Evolutionary conservation across 2,797 vertebrate species (phyloP), one percentile per base, ranked within the genome.

Genomic region (Phrynocephalus forsythii): DNA sequence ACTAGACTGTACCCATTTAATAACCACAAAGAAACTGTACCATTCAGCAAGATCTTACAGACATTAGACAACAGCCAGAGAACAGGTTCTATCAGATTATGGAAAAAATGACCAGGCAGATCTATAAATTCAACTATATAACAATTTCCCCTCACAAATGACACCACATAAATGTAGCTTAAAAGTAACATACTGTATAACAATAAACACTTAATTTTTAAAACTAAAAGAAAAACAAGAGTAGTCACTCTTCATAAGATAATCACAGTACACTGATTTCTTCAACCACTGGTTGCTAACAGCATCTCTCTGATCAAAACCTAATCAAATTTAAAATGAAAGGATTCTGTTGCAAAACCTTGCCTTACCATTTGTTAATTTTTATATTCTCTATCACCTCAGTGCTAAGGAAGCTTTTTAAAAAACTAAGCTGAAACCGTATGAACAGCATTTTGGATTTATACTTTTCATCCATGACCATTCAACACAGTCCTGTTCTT

Each of bases 1-100:
- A 95, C 96, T 94, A 97, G 96, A 97, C 97, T 95, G 93, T 91
- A 94, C 91, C 96, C 96, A 97, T 96, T 97, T 97, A 96, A 95
- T 94, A 96, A 97, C 97, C 97, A 89, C 97, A 97, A 44, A 95
- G 94, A 91, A 96, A 97, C 94, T 8, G 92, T 93, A 95, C 95
- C 94, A 94, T 95, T 97, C 97, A 97, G 97, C 96, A 96, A 94
- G 96, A 96, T 90, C 95, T 95, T 90, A 67, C 90, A 90, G 92
- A 95, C 92, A 30, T 52, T 38, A 33, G 2, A 87, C 7, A 50
- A 87, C 78, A 76, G 88, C 89, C 90, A 60, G 33, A 87, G 56
- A 69, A 60, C 10, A 82, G 30, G 30, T 88, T 56, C 89, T 28
- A 89, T 90, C 77, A 88, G 88, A 93, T 91, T 85, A 87, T 87